Conservation (phyloP, 2,888 invertebrate genomes). For the Tenthredo amoena region DNA sequence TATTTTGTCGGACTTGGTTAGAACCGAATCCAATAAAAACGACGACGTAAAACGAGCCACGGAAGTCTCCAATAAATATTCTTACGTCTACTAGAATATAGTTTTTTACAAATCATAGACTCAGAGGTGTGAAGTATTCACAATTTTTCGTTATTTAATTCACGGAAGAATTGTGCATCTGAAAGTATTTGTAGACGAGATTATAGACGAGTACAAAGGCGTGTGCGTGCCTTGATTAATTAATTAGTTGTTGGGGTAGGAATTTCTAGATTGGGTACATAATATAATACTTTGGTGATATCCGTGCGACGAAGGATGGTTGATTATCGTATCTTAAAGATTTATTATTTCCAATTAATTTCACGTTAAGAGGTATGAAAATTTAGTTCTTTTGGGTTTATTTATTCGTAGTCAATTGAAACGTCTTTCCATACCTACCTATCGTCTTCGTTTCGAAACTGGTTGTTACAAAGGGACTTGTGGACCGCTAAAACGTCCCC, state of each 20-base stretch:
- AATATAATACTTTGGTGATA: conserved; percentile 26
- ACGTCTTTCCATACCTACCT: not conserved
- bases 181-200: not conserved
- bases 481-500: conserved; percentile 6
- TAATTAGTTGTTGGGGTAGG: not conserved
- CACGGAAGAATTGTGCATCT: not conserved
- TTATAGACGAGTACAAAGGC: not conserved
- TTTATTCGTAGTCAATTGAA: conserved; percentile 9
- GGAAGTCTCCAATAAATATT: not conserved
- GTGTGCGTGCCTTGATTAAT: conserved; percentile 13
- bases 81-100: not conserved
- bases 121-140: conserved; percentile 13
- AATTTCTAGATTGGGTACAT: not conserved
- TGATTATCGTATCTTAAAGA: conserved; percentile 38
- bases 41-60: not conserved
- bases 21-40: conserved; percentile 1
- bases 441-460: not conserved
- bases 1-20: not conserved
- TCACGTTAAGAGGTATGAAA: conserved; percentile 20
- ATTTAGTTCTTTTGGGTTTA: not conserved
- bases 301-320: conserved; percentile 39
- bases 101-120: not conserved
- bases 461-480: not conserved
- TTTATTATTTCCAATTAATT: conserved; percentile 45
- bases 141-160: not conserved